Evolutionary conservation across 2,888 invertebrate species (phyloP).

Genomic region (Acronicta aceris): DNA sequence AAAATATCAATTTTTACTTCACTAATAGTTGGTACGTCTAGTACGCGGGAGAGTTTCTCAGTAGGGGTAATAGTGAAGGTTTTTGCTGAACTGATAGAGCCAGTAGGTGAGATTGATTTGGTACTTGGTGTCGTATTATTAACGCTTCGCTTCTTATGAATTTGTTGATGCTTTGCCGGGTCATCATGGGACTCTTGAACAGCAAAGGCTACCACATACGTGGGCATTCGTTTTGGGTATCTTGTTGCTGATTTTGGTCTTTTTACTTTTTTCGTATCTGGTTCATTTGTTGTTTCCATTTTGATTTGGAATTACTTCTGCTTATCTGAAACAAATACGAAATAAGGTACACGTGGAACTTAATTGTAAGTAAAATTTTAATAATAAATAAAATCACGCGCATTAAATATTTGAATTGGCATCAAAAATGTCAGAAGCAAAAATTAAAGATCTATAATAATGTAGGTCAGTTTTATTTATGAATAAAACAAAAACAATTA

Average conservation of each 20-base stretch:
- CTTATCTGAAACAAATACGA: conserved; percentile 47
- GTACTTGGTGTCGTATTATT: conserved; percentile 44
- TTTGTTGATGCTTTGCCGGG: conserved; percentile 53
- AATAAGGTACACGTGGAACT: conserved; percentile 26
- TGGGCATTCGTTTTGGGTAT: conserved; percentile 53
- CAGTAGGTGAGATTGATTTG: conserved; percentile 51
- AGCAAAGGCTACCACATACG: conserved; percentile 66
- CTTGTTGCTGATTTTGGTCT: conserved; percentile 45
- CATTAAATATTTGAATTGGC: not conserved
- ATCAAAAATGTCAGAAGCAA: conserved; percentile 2
- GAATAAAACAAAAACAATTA: conserved; percentile 12
- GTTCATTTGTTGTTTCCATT: conserved; percentile 50
- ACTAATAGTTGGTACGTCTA: conserved; percentile 26
- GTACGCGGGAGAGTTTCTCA: conserved; percentile 32
- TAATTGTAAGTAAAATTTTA: not conserved
- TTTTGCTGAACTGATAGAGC: conserved; percentile 50
- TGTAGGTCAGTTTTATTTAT: conserved; percentile 19
- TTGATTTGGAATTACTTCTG: conserved; percentile 27
- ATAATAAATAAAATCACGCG: not conserved
- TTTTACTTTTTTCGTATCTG: conserved; percentile 26
- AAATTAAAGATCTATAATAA: not conserved
- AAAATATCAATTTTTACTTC: conserved; percentile 49
- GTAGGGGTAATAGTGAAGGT: conserved; percentile 46
- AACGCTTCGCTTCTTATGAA: conserved; percentile 54
- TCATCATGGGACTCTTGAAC: conserved; percentile 65